phyloP scores from a whole-genome alignment of 2,888 invertebrate genomes.

The Leptinotarsa juncta region DNA sequence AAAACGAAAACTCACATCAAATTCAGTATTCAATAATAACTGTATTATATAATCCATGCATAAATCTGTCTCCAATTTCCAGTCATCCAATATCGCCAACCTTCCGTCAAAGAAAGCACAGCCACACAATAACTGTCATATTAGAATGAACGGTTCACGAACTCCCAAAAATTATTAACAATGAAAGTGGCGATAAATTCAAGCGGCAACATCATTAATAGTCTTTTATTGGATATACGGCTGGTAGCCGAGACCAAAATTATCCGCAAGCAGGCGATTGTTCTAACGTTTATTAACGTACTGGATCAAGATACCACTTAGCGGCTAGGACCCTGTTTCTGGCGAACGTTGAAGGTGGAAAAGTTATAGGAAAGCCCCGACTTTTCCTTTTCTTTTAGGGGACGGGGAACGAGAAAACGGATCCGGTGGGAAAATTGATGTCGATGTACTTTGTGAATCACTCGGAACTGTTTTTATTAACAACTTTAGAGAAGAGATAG shows the following conservation, averaged over 20 bases:
- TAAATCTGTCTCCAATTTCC: background rate
- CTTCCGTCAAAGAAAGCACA: background rate
- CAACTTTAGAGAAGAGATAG: background rate
- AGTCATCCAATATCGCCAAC: background rate
- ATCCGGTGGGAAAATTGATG: background rate
- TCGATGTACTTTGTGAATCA: background rate
- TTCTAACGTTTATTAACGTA: slow-evolving; percentile 42
- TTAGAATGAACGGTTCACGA: slow-evolving; percentile 1
- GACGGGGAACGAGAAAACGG: background rate
- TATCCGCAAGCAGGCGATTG: slow-evolving; percentile 36
- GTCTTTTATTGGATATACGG: slow-evolving; percentile 53
- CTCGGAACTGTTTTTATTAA: background rate
- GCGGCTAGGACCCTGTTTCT: slow-evolving; percentile 28
- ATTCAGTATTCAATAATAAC: no score
- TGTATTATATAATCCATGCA: no score
- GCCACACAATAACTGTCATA: slow-evolving; percentile 11
- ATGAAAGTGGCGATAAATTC: slow-evolving; percentile 59
- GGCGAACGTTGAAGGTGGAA: slow-evolving; percentile 28
- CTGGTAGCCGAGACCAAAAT: slow-evolving; percentile 36
- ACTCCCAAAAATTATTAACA: slow-evolving; percentile 58
- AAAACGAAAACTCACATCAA: no score
- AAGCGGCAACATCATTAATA: slow-evolving; percentile 55
- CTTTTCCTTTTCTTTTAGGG: background rate
- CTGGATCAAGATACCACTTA: slow-evolving; percentile 36
- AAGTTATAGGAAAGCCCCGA: slow-evolving; percentile 20